These are phyloP conservation scores for Anguilla pacifica DNA, from an alignment of 2,797 vertebrate species.

Conservation along the genomic window DNA sequence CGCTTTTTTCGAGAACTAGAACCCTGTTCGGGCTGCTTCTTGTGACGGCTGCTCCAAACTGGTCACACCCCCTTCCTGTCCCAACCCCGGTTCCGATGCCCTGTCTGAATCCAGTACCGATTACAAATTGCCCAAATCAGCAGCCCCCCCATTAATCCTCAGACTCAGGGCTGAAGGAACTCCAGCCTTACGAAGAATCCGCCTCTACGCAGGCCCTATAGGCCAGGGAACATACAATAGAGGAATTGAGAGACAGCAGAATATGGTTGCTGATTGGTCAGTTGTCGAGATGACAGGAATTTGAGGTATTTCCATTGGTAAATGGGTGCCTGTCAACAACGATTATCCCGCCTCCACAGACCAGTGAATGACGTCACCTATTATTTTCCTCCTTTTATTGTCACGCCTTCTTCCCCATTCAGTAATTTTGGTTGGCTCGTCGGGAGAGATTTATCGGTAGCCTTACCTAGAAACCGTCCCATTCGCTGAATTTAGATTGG, in stretches of 20 bases:
- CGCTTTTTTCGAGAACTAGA: conserved; percentile 42
- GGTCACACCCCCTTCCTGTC: conserved; percentile 45
- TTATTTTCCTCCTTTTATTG: conserved; percentile 40
- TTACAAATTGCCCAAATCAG: conserved; percentile 72
- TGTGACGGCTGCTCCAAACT: conserved; percentile 26
- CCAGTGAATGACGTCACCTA: conserved; percentile 61
- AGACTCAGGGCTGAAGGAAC: conserved; percentile 73
- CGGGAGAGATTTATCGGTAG: not conserved
- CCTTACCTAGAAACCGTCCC: conserved; percentile 37
- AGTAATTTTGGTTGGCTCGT: conserved; percentile 35
- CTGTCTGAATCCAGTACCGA: conserved; percentile 55
- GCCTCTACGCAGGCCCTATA: conserved; percentile 56
- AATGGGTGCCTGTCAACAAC: conserved; percentile 35
- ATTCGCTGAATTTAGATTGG: conserved; percentile 37
- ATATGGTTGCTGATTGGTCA: conserved; percentile 56
- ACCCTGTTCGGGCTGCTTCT: conserved; percentile 48
- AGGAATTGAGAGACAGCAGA: conserved; percentile 32
- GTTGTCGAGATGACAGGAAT: conserved; percentile 28
- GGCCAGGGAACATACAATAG: conserved; percentile 40
- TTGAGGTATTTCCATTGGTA: conserved; percentile 59
- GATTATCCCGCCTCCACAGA: conserved; percentile 56
- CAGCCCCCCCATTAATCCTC: conserved; percentile 81
- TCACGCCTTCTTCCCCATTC: conserved; percentile 28
- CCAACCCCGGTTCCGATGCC: conserved; percentile 55
- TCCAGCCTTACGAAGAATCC: conserved; percentile 68